Evolutionary conservation across 2,113 vertebrate genomes (phyloP).

Genomic region (Marcusenius ussheri): DNA sequence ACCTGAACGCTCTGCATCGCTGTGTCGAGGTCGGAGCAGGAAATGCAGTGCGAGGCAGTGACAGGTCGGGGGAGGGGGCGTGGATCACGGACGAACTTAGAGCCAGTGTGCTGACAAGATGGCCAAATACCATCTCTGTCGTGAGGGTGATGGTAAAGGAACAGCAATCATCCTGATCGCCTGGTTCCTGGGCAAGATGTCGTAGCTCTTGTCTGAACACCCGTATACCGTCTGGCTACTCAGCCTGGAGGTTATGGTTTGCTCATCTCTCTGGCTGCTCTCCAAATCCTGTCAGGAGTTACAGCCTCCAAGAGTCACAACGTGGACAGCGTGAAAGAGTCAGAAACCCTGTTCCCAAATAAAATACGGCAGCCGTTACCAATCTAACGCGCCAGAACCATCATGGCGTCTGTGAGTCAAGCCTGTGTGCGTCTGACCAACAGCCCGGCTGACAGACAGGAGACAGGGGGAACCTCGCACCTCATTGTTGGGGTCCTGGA

Average conservation of each 20-base stretch:
- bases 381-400: background rate
- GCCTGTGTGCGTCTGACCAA: background rate
- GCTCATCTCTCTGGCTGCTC: background rate
- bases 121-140: background rate
- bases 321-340: background rate
- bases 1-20: background rate
- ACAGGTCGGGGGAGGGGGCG: background rate
- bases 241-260: background rate
- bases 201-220: background rate
- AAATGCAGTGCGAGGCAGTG: background rate
- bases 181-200: background rate
- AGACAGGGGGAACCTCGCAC: constrained; percentile 46
- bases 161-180: background rate
- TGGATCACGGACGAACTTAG: background rate
- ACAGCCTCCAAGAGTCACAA: background rate
- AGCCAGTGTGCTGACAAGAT: background rate
- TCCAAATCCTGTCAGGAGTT: background rate
- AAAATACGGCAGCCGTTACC: background rate
- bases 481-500: constrained; percentile 91
- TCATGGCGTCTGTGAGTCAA: background rate
- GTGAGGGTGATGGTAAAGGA: background rate
- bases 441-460: background rate
- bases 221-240: background rate
- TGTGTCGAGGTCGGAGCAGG: background rate
- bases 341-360: background rate